Base-by-base conservation (phyloP, 2,888 invertebrate genomes). In the Capitulum mitella region DNA sequence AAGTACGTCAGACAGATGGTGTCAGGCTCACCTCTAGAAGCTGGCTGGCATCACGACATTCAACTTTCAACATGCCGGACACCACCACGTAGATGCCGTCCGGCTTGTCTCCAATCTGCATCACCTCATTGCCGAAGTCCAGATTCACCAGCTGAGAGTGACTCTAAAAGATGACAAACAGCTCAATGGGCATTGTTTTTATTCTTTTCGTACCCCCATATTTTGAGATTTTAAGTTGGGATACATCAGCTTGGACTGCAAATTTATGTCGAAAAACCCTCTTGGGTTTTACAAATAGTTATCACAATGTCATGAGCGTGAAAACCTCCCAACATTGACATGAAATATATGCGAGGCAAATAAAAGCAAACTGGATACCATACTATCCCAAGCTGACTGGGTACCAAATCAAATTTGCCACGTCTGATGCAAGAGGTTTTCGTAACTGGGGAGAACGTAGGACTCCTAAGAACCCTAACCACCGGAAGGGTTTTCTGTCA, bases 41-140 rank as follows among this genome's bases (percentile, higher is more conserved):
- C n/a, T 54, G 86, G 29, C 87, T 87, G 22, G 82, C 81, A 0
- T 84, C 83, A 5, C 79, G 80, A 78, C 83, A 85, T 81, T 81
- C 79, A 80, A 86, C 85, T 84, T 85, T 84, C 79, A 86, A 84
- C 81, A 86, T 83, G 48, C 87, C 87, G 43, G 86, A 86, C 14
- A 87, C 84, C 48, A 87, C 84, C 77, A 88, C 84, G 80, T 85
- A 86, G 40, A 87, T 85, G 12, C 87, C 87, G 77, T 85, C 84
- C 3, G 85, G 83, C 0, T 83, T 82, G 19, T 85, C 85, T 0
- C 85, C 86, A 48, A 84, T 84, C 3, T 82, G 80, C 79, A 84
- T 83, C 8, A 87, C 83, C 22, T 81, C 80, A 79, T 86, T 85
- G 26, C 85, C 85, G 79, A 85, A 85, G 77, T 83, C 82, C 81